A percentile compares a stretch with the other conserved stretches of the same genome.
Conservation (phyloP, 2,888 invertebrate species). For the Ditula angustiorana region DNA sequence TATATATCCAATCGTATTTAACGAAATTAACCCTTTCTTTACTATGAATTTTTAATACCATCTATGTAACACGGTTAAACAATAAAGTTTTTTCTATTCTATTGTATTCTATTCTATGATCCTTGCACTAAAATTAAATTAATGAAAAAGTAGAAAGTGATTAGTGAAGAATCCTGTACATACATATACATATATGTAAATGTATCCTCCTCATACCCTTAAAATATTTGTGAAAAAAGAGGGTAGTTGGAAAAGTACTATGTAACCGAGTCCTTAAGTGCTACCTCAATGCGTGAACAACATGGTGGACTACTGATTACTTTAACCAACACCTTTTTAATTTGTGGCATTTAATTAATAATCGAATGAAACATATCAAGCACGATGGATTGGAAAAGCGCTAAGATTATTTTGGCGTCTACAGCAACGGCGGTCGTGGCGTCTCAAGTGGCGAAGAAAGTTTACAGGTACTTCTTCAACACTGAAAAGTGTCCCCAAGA, state of each 20-base stretch:
- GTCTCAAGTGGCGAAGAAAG: conserved; percentile 72
- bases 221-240: conserved; percentile 38
- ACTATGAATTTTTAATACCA: background rate
- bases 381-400: conserved; percentile 79
- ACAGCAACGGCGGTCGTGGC: conserved; percentile 74
- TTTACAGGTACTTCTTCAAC: conserved; percentile 69
- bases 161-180: too few relatives aligned
- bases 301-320: conserved; percentile 68
- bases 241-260: conserved; percentile 53
- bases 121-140: too few relatives aligned
- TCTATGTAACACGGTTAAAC: too few relatives aligned
- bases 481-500: conserved; percentile 51
- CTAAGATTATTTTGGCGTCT: conserved; percentile 72
- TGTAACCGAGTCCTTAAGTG: conserved; percentile 13
- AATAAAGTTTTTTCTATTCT: too few relatives aligned
- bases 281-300: conserved; percentile 66
- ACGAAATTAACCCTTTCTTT: too few relatives aligned
- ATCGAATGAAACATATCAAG: conserved; percentile 47
- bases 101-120: too few relatives aligned
- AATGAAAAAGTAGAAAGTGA: too few relatives aligned
- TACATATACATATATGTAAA: too few relatives aligned
- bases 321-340: conserved; percentile 43
- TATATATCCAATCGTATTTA: background rate
- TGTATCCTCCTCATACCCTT: background rate
- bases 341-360: conserved; percentile 48